These are phyloP conservation scores for Melinaea menophilus DNA, from an alignment of 2,888 invertebrate genomes.

Conservation along the genomic window DNA sequence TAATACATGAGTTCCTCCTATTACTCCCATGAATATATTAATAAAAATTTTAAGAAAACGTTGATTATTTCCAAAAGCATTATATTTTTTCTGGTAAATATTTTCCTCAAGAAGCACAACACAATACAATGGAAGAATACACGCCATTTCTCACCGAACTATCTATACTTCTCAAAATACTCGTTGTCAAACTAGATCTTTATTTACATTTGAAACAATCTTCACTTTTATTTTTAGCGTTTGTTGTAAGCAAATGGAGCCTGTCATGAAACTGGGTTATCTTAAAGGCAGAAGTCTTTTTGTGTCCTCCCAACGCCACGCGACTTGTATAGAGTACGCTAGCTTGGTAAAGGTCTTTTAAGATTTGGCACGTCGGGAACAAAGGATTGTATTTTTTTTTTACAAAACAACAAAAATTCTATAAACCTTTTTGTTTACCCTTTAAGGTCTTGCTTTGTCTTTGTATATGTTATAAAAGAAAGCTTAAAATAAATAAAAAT, in stretches of 20 bases:
- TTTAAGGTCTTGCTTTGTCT: too few relatives aligned
- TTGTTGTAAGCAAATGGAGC: constrained; percentile 28
- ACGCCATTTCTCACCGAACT: background rate
- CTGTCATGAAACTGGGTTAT: constrained; percentile 34
- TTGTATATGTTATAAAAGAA: too few relatives aligned
- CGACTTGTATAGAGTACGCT: constrained; percentile 27
- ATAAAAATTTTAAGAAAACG: too few relatives aligned
- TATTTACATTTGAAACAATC: constrained; percentile 1
- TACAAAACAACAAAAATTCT: background rate
- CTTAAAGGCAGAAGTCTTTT: constrained; percentile 26
- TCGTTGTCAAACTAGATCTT: background rate
- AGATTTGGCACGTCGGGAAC: constrained; percentile 18
- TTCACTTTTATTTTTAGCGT: constrained; percentile 27
- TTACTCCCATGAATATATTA: too few relatives aligned
- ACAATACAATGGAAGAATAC: background rate
- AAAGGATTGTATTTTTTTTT: constrained; percentile 2
- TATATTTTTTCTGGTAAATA: background rate
- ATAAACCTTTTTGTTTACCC: too few relatives aligned
- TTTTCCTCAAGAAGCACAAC: background rate
- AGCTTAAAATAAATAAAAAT: too few relatives aligned
- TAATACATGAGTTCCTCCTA: too few relatives aligned
- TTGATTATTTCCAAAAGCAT: too few relatives aligned
- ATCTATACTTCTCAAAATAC: background rate
- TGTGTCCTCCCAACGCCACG: constrained; percentile 26
- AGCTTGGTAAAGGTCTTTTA: constrained; percentile 29